These are phyloP conservation scores for Diplodus puntazzo DNA, from an alignment of 2,797 vertebrate genomes.

Conservation along the genomic window DNA sequence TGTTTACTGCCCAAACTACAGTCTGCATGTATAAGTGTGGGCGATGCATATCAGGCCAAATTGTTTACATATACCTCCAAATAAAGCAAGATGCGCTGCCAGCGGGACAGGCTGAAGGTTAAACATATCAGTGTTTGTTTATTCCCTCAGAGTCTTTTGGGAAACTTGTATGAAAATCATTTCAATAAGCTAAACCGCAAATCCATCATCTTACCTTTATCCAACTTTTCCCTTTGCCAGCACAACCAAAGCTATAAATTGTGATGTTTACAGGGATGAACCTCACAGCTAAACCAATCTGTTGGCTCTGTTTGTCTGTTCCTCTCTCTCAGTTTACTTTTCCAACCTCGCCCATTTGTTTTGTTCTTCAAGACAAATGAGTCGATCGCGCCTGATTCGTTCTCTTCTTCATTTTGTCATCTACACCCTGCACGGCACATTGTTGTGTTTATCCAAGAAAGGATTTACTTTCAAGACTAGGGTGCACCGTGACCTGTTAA, in stretches of 20 bases:
- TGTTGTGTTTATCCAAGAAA: constrained; percentile 55
- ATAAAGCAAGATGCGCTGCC: constrained; percentile 30
- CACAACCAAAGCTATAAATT: not conserved
- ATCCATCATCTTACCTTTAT: constrained; percentile 1
- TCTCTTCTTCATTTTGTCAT: constrained; percentile 35
- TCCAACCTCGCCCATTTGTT: constrained; percentile 26
- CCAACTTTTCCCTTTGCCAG: not conserved
- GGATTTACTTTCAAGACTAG: constrained; percentile 57
- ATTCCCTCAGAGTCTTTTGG: constrained; percentile 11
- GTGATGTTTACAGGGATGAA: constrained; percentile 32
- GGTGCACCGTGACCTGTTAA: constrained; percentile 36
- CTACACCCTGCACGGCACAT: constrained; percentile 2
- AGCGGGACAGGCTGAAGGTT: constrained; percentile 11
- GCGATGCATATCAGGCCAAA: constrained; percentile 36
- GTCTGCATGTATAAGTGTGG: constrained; percentile 51
- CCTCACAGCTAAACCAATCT: constrained; percentile 16
- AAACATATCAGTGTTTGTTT: constrained; percentile 12
- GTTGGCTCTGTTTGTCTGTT: constrained; percentile 22
- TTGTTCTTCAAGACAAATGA: constrained; percentile 46
- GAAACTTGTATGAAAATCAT: constrained; percentile 3
- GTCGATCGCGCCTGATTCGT: constrained; percentile 24
- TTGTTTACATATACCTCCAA: constrained; percentile 45
- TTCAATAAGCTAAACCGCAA: constrained; percentile 7
- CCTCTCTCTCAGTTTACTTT: constrained; percentile 13
- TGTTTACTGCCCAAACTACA: constrained; percentile 53